Conservation (phyloP, 2,113 vertebrate genomes). For the Chunga burmeisteri region DNA sequence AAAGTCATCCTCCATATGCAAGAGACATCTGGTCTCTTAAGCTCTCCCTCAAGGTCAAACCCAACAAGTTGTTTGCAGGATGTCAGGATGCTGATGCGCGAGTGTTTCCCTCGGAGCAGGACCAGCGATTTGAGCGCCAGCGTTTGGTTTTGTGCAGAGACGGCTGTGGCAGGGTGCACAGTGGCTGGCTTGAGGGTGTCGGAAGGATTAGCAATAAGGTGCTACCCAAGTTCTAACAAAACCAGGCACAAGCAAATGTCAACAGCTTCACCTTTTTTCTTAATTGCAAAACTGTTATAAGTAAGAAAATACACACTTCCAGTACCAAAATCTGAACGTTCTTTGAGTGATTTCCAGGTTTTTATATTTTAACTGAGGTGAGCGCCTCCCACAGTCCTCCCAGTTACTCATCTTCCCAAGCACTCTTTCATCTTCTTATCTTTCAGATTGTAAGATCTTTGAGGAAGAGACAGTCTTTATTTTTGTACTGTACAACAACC, state of each 20-base stretch:
- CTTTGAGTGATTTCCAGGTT: not conserved
- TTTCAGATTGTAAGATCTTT: constrained; percentile 47
- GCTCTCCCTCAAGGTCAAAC: not conserved
- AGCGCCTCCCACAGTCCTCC: not conserved
- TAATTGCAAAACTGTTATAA: not conserved
- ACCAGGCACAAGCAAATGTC: not conserved
- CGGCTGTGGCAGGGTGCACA: not conserved
- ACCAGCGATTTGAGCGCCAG: fast-evolving
- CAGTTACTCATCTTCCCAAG: not conserved
- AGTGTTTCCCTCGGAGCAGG: not conserved
- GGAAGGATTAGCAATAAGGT: not conserved
- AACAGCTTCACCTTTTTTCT: not conserved
- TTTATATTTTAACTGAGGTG: not conserved
- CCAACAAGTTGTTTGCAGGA: not conserved
- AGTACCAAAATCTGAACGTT: not conserved
- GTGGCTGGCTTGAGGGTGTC: too few relatives aligned
- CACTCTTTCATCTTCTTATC: constrained; percentile 56
- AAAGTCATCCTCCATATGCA: not conserved
- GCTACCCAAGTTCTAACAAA: not conserved
- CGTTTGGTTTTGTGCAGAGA: not conserved
- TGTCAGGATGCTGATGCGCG: not conserved
- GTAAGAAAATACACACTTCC: not conserved
- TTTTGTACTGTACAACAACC: constrained; percentile 26
- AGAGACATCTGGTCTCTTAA: not conserved
- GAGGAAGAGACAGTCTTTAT: constrained; percentile 48